Conservation (phyloP, 2,797 vertebrate species). For the Molothrus aeneus region DNA sequence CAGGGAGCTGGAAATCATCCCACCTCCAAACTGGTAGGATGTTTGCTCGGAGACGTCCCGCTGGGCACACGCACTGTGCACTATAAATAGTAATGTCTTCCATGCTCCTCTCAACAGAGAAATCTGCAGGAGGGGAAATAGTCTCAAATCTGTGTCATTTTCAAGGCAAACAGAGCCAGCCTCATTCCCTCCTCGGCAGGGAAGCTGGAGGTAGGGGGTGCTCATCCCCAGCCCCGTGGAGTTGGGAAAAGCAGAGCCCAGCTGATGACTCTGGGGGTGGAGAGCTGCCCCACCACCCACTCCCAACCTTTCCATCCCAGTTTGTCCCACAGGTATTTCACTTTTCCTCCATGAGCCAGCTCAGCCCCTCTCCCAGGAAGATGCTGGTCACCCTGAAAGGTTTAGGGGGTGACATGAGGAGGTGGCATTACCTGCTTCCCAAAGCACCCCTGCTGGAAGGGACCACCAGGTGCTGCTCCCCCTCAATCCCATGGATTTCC, state of each 20-base stretch:
- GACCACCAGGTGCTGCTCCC: not conserved
- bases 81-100: slow-evolving; percentile 72
- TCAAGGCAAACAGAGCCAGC: slow-evolving; percentile 34
- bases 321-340: fast-evolving
- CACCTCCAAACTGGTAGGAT: slow-evolving; percentile 19
- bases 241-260: not conserved
- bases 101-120: slow-evolving; percentile 12
- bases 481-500: not conserved
- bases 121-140: slow-evolving; percentile 64
- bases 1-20: not conserved
- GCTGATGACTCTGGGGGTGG: not conserved
- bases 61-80: slow-evolving; percentile 53
- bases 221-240: not conserved
- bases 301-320: fast-evolving
- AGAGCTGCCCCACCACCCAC: not conserved
- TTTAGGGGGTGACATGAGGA: not conserved
- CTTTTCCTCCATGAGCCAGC: not conserved
- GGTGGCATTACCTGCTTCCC: not conserved
- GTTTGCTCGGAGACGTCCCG: slow-evolving; percentile 9
- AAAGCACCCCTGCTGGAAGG: not conserved
- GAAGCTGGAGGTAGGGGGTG: not conserved
- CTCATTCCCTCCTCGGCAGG: slow-evolving; percentile 44
- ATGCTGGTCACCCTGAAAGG: not conserved
- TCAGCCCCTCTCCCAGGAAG: not conserved
- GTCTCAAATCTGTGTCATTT: slow-evolving; percentile 64